Evolutionary conservation across 2,113 vertebrate genomes (phyloP), one percentile per base, ranked within the genome.

Genomic region (Cryptomyrus ogoouensis): DNA sequence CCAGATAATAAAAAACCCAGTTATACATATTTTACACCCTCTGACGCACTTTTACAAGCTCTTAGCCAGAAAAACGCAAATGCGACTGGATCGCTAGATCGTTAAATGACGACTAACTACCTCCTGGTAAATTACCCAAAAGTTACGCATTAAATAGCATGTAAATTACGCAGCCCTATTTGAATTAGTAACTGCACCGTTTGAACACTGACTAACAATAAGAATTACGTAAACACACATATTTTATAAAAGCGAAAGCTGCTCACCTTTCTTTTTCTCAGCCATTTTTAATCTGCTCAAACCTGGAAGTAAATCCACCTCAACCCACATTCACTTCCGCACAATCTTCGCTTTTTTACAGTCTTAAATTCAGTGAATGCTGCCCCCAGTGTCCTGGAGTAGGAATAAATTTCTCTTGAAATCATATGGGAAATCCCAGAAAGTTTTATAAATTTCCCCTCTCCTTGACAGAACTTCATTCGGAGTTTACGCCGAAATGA

Each of bases 251-350:
- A 80, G 35, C 2, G 44, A 66, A 90, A 24, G 5, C 4, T 12
- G 3, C 93, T 90, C 89, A 93, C 93, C 93, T 91, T 90, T 92
- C 70, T 89, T 90, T 87, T 90, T 91, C 42, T 91, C 92, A 5
- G 92, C 90, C 93, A 93, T 93, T 84, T 92, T 91, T 53, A 13
- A 35, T 53, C 5, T 50, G 39, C 10, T 10, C 21, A 15, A 58
- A 85, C 74, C 89, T 21, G 89, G 89, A 85, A 42, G 35, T 56
- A 56, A 70, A 74, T 19, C 66, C 13, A 3, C n/a, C 1, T 2
- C 4, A 13, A 50, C 66, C 24, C 5, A n/a, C 44, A 19, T 5
- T 5, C 44, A 46, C 58, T 88, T 88, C 88, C 88, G 24, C 15
- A 5, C 2, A 12, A 27, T 35, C 27, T 44, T 86, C n/a, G 90